Base-by-base conservation (phyloP, 2,113 vertebrate species). In the Phalacrocorax brasilianus region DNA sequence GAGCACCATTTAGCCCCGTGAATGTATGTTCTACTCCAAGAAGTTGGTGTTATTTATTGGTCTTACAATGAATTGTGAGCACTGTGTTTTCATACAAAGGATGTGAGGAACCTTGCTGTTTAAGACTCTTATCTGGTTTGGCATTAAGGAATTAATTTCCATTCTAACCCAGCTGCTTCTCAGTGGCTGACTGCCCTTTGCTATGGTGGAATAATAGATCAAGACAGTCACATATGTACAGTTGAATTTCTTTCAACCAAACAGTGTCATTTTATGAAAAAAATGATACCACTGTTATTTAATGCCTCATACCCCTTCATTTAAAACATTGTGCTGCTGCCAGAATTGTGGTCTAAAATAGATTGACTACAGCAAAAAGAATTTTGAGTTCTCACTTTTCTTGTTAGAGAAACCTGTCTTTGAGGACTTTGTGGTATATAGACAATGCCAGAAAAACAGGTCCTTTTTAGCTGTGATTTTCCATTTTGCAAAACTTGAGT, bases 141-240 rank as follows among this genome's bases (percentile, higher is more conserved):
- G 38, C n/a, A 81, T 89, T 85, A 91, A 81, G 66, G 42, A 93
- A 92, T 93, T 88, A 93, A 92, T 94, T 93, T 32, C 44, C 63
- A 8, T 71, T 92, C n/a, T 87, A 86, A 86, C 70, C 35, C 66
- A 74, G 33, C 52, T 68, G 56, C 21, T 77, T 82, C 80, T 92
- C 5, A 1, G 80, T 84, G 33, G 12, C 32, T 92, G 45, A 78
- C 27, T 88, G 75, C 23, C 74, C 77, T 92, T 95, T 84, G 44
- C 65, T 38, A 19, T 56, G 30, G 11, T 89, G 35, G n/a, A 88
- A 78, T 76, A 85, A 88, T 78, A 78, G 53, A 95, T 85, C 56
- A 83, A 79, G 67, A 67, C 4, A 47, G 47, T 47, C 56, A 68
- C 27, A 73, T 7, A 85, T 55, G 27, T 84, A 68, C 62, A 66